Evolutionary conservation across 92 coral and sea anemone genomes (phyloP).

Genomic region (Porites lobata): DNA sequence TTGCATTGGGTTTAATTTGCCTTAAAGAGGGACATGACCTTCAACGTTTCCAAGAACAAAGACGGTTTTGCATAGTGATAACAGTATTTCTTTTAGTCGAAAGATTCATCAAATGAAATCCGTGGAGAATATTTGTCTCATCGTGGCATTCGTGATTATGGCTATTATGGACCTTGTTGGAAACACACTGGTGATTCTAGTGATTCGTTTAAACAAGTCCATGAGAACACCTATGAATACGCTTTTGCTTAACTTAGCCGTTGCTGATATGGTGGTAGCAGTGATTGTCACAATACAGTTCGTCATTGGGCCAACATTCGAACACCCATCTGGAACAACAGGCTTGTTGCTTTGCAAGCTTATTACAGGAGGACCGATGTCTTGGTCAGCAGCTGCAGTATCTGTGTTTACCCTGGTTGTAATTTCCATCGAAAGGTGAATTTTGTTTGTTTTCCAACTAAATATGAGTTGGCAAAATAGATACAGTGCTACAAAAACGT

Average conservation of each 20-base stretch:
- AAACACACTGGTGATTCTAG: slow-evolving; percentile 39
- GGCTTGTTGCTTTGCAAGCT: slow-evolving; percentile 23
- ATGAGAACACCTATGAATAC: slow-evolving; percentile 36
- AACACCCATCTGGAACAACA: slow-evolving; percentile 30
- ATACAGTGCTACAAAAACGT: no score
- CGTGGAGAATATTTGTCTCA: slow-evolving; percentile 22
- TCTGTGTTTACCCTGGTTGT: slow-evolving; percentile 31
- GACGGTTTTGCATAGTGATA: no score
- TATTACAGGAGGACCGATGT: slow-evolving; percentile 24
- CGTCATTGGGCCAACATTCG: slow-evolving; percentile 21
- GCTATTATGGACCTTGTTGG: slow-evolving; percentile 37
- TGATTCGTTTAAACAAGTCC: slow-evolving; percentile 26
- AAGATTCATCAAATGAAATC: neutral
- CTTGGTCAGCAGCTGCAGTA: slow-evolving; percentile 37
- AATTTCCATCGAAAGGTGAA: slow-evolving; percentile 39
- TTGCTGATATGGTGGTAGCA: slow-evolving; percentile 44
- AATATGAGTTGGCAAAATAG: no score
- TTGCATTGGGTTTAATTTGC: no score
- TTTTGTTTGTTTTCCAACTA: no score
- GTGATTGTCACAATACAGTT: slow-evolving; percentile 33
- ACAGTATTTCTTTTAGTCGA: neutral
- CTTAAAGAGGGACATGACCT: no score
- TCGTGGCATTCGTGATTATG: slow-evolving; percentile 23
- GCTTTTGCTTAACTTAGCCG: slow-evolving; percentile 40
- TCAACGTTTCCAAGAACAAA: no score